Evolutionary conservation across 2,113 vertebrate species (phyloP), one percentile per base, ranked within the genome.

Genomic region (Anoplopoma fimbria): DNA sequence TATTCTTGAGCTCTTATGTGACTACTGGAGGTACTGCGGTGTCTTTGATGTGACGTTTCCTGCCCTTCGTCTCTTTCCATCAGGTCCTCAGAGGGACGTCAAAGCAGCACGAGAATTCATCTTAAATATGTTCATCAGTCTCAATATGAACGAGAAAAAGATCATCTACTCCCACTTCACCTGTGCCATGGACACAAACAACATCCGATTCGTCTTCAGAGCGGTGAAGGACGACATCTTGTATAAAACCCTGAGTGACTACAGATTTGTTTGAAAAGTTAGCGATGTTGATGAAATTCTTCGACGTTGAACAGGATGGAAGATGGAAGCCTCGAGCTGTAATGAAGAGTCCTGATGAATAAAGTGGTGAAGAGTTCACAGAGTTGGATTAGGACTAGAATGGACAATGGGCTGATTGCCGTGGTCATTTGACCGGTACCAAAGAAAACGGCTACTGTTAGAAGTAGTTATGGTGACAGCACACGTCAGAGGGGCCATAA

Each of bases 121-220:
- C 93, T 87, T 97, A 82, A 94, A 97, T 58, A 96, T 96, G 87
- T 97, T 97, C 71, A 91, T 95, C 82, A 94, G 95, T 81, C 95
- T 97, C 85, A 96, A 97, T 84, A 94, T 95, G 2, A 87, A 96
- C 75, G 95, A 94, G 63, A 93, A 96, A 60, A 97, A 97, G 91
- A 94, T 93, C 45, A 96, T 97, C 87, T 97, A 97, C 84, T 95
- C 95, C 51, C 95, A 95, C 87, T 95, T 95, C 92, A 95, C 95
- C 38, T 95, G 94, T 0, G 94, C 95, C 78, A 95, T 94, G 0
- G 93, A 95, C 93, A 95, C 95, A 0, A 82, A 94, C 84, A 95
- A 94, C 91, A 95, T 95, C 45, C 92, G 93, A 12, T 93, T 94
- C 21, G 94, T 95, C 88, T 95, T 95, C 79, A 85, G 86, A 0